These are phyloP conservation scores for Papilio machaon DNA, from an alignment of 1,140 invertebrate species.

Conservation along the genomic window DNA sequence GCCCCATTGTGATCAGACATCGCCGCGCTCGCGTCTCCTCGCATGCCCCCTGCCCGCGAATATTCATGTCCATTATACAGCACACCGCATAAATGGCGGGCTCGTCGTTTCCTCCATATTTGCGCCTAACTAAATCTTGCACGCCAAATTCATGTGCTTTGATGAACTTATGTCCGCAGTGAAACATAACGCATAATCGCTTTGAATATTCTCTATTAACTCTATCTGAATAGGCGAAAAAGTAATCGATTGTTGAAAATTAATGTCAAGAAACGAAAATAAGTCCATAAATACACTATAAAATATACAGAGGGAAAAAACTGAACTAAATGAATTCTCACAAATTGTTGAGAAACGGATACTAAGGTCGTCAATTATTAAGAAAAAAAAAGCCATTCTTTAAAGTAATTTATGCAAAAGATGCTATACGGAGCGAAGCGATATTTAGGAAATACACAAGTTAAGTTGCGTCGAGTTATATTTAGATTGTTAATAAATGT, in stretches of 20 bases:
- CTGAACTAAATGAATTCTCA: neutral
- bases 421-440: neutral
- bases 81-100: constrained; percentile 4
- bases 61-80: constrained; percentile 52
- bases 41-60: constrained; percentile 55
- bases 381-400: neutral
- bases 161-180: neutral
- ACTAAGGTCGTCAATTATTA: neutral
- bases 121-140: constrained; percentile 21
- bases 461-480: neutral
- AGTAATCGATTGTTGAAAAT: neutral
- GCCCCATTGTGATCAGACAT: constrained; percentile 62
- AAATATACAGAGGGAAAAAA: neutral
- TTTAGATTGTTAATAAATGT: no score
- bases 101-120: neutral
- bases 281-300: neutral
- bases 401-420: neutral
- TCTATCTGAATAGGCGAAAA: neutral
- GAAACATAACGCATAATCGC: neutral
- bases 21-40: constrained; percentile 50
- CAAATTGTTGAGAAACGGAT: neutral
- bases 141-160: neutral
- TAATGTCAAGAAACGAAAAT: neutral
- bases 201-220: neutral
- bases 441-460: neutral